phyloP scores from a whole-genome alignment of 2,113 vertebrate species.

The Chloropsis cyanopogon region DNA sequence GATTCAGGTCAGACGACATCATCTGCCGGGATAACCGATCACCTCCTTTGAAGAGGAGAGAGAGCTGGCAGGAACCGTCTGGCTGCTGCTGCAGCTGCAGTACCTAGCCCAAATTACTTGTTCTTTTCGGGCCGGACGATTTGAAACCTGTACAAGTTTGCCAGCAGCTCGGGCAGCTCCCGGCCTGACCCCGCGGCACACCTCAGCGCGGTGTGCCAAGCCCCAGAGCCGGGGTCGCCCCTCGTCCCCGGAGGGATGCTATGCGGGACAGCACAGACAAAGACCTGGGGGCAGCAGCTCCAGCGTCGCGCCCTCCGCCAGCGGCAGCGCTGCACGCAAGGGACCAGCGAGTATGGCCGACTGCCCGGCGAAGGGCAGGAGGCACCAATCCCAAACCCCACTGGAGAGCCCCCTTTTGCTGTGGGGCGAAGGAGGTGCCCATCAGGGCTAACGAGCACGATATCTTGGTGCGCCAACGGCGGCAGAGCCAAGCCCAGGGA shows the following conservation, averaged over 20 bases:
- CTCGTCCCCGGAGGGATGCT: not conserved
- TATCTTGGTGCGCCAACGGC: accelerated
- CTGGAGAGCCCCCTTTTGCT: not conserved
- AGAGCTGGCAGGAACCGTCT: not conserved
- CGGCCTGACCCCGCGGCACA: not conserved
- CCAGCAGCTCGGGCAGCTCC: not conserved
- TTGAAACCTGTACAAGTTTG: not conserved
- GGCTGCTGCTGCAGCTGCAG: not conserved
- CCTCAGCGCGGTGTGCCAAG: not conserved
- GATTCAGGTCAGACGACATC: not conserved
- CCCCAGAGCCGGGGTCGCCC: not conserved
- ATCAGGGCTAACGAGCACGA: accelerated
- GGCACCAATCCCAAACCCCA: not conserved
- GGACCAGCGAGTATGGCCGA: not conserved
- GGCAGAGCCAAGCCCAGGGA: not conserved
- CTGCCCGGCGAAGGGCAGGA: not conserved
- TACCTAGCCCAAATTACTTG: not conserved
- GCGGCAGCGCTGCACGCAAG: not conserved
- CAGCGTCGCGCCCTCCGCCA: not conserved
- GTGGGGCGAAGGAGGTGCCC: not conserved
- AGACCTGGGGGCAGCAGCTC: conserved; percentile 6
- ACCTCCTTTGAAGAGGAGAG: not conserved
- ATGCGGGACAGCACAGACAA: conserved; percentile 18
- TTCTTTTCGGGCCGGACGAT: not conserved
- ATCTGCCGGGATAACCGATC: not conserved